Percentiles rank a stretch among this genome's conserved stretches.
These are phyloP conservation scores for Planococcus citri DNA, from an alignment of 1,140 invertebrate species.

Conservation along the genomic window DNA sequence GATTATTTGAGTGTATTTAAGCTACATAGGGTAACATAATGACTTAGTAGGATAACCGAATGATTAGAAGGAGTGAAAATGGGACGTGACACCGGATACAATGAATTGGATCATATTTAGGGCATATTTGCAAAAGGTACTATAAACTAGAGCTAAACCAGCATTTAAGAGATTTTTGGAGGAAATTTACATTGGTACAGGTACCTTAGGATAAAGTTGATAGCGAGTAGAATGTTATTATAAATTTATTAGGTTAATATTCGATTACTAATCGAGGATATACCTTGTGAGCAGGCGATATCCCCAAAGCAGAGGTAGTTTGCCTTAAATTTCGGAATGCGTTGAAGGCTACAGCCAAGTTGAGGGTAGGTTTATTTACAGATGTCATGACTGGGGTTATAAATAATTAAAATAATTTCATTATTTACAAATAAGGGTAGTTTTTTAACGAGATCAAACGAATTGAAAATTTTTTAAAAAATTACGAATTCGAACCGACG, in stretches of 20 bases:
- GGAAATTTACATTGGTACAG: too few relatives aligned
- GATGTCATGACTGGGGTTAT: background rate
- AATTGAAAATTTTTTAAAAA: background rate
- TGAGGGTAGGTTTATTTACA: slow-evolving; percentile 1
- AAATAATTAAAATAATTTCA: background rate
- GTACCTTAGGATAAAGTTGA: too few relatives aligned
- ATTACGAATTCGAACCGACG: background rate
- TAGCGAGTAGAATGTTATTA: too few relatives aligned
- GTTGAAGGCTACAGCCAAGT: background rate
- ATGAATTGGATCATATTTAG: too few relatives aligned
- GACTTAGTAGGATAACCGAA: too few relatives aligned
- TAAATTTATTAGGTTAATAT: too few relatives aligned
- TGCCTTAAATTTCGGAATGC: slow-evolving; percentile 1
- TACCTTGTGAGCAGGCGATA: slow-evolving; percentile 9
- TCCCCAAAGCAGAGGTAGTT: background rate
- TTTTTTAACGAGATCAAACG: background rate
- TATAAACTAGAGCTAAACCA: too few relatives aligned
- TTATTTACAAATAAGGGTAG: background rate
- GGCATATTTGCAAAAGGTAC: too few relatives aligned
- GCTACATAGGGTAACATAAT: too few relatives aligned
- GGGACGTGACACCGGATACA: too few relatives aligned
- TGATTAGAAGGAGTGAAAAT: too few relatives aligned
- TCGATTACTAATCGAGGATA: background rate
- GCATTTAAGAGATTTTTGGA: too few relatives aligned
- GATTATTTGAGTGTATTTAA: background rate